Evolutionary conservation across 2,113 vertebrate genomes (phyloP).

Genomic region (Grallaria varia): DNA sequence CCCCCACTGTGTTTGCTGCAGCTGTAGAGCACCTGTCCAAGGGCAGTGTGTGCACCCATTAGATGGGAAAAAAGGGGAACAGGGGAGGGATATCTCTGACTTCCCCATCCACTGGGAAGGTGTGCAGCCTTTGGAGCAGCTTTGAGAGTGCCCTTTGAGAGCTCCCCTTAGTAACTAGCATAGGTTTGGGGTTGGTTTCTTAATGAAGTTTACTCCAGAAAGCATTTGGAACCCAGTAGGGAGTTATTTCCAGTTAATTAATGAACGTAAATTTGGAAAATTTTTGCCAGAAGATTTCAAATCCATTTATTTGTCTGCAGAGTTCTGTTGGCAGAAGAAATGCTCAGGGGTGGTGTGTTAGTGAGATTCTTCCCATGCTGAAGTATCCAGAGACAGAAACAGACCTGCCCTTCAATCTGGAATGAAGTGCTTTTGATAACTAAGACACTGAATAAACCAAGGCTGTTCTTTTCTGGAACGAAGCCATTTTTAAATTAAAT

Average conservation of each 20-base stretch:
- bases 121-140: neutral
- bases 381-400: neutral
- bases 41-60: neutral
- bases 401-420: neutral
- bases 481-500: neutral
- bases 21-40: neutral
- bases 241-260: neutral
- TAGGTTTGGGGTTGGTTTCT: neutral
- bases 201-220: neutral
- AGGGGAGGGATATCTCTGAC: neutral
- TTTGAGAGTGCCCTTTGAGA: neutral
- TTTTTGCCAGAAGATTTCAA: neutral
- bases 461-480: neutral
- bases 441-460: neutral
- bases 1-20: rapidly evolving
- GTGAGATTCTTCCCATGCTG: neutral
- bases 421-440: neutral
- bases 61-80: rapidly evolving
- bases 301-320: neutral
- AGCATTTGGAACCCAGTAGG: neutral
- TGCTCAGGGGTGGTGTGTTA: neutral
- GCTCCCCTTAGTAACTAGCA: neutral
- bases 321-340: neutral
- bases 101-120: neutral
- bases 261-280: neutral